Evolutionary conservation across 2,888 invertebrate species (phyloP), one percentile per base, ranked within the genome.

Genomic region (Euplexia lucipara): DNA sequence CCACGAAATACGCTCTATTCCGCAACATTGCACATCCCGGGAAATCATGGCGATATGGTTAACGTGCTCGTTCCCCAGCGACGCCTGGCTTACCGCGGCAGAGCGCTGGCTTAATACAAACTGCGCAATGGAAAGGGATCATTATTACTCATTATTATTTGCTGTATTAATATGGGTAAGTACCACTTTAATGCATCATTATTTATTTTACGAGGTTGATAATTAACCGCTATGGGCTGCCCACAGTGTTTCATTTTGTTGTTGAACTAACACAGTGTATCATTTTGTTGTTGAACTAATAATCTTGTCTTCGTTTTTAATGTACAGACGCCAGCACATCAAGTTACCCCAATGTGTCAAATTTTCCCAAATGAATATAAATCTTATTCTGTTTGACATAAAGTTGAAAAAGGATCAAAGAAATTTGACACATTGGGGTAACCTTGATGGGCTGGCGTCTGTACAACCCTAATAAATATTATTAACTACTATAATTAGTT

Each of bases 101-200:
- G 10, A 35, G 22, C 34, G 34, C 20, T 18, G 34, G 16, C 12
- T 39, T 45, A 9, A 49, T 54, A 71, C 58, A 47, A 56, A 59
- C 22, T 44, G 54, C 34, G 72, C 51, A 9, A 64, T 54, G 58
- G 42, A 37, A 47, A 45, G 32, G 39, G 53, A 59, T 72, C 51
- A 64, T 59, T 77, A 22, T 71, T 35, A 63, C 18, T 75, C 48
- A 76, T 63, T 30, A 70, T 69, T 75, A 70, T 76, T 60, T 53
- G 44, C 44, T 53, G 39, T 32, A 39, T 75, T 75, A 69, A 68
- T 51, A 26, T 3, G 3, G 26, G 62, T n/a, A n/a, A n/a, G n/a
- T 34, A 32, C 32, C 41, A 10, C 10, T 51, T n/a, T 69, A 58
- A 58, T 20, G 47, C 41, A 35, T 18, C 37, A n/a, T 49, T 41